These are phyloP conservation scores for Teleiodes luculella DNA, from an alignment of 2,888 invertebrate genomes.

Conservation along the genomic window DNA sequence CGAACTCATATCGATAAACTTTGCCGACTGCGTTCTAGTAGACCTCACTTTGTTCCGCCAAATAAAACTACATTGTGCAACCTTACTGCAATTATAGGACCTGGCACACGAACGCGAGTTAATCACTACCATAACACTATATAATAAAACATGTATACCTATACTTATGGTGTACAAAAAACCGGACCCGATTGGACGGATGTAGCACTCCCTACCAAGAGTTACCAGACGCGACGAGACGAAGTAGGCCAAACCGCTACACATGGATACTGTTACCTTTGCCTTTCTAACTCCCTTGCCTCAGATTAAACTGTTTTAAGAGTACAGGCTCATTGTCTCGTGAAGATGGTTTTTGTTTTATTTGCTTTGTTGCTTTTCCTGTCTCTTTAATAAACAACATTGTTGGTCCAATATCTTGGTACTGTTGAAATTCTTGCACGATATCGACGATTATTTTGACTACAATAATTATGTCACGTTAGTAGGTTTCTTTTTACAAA, in stretches of 20 bases:
- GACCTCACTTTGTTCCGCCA: not conserved
- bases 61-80: too few relatives aligned
- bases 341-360: not conserved
- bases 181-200: slow-evolving; percentile 37
- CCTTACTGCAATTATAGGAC: too few relatives aligned
- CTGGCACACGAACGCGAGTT: not conserved
- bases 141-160: not conserved
- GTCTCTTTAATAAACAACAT: not conserved
- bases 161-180: not conserved
- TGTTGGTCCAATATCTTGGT: too few relatives aligned
- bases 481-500: too few relatives aligned
- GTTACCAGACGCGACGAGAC: slow-evolving; percentile 19
- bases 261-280: slow-evolving; percentile 51
- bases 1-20: too few relatives aligned
- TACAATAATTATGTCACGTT: too few relatives aligned
- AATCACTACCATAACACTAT: not conserved
- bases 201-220: slow-evolving; percentile 26
- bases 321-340: slow-evolving; percentile 9
- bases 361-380: not conserved
- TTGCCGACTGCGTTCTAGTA: too few relatives aligned
- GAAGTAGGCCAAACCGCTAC: slow-evolving; percentile 56
- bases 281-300: slow-evolving; percentile 54
- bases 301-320: slow-evolving; percentile 34
- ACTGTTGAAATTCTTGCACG: too few relatives aligned
- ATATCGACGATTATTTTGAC: too few relatives aligned